Base-by-base conservation (phyloP, 2,888 invertebrate genomes). In the Oscheius sp. region DNA sequence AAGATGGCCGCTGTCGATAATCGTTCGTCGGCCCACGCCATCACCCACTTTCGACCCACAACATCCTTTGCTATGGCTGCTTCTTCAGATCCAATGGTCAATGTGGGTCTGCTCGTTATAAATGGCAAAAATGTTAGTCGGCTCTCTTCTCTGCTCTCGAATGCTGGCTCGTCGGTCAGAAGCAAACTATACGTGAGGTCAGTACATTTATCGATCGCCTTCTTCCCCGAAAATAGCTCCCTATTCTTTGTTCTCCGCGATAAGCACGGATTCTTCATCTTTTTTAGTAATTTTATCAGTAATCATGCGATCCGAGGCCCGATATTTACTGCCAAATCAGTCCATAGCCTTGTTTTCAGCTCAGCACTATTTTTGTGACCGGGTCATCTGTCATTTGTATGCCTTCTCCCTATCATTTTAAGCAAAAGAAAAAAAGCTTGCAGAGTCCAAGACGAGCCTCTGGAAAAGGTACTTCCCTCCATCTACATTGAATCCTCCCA, bases 401-500 rank as follows among this genome's bases (percentile, higher is more conserved):
- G 63, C n/a, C 7, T 29, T 32, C 35, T 48, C n/a, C 21, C 32
- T n/a, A 70, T 37, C 10, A 59, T 35, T n/a, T 53, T 42, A 3
- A 42, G 4, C 42, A 42, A 42, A 42, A 42, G 7, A 42, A 42
- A 42, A 21, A 21, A 21, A 21, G 21, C 21, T 72, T 59, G 65
- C 53, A 76, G 76, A 42, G 73, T 73, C 4, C 66, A 76, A 48
- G 59, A 42, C 29, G 32, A 29, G n/a, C 7, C 59, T 13, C 50
- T 82, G 21, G 75, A 78, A 32, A 35, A 48, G 4, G 63, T 74
- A 0, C 62, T 83, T 13, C 82, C 84, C 0, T 65, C 60, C 11
- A 76, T 87, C 51, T 87, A 87, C 76, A 55, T 79, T 1, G 63
- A 75, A n/a, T 81, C 86, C 0, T 77, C 85, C 1, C 73, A 74